These are phyloP conservation scores for Barbus barbus DNA, from an alignment of 2,113 vertebrate genomes.

Conservation along the genomic window DNA sequence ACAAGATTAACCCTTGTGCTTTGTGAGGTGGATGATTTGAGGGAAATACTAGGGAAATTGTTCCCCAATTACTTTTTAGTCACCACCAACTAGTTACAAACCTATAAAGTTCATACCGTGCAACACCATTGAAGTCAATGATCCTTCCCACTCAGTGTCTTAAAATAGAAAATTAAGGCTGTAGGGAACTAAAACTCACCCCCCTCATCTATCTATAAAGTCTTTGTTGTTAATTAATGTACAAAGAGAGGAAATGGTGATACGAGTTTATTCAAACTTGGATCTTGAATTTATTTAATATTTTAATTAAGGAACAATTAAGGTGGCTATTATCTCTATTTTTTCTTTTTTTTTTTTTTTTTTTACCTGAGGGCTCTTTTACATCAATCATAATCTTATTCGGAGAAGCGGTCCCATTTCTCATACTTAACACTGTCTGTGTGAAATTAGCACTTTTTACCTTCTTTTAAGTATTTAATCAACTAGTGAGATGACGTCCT, in stretches of 20 bases:
- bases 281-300: slow-evolving; percentile 55
- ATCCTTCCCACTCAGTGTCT: not conserved
- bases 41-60: not conserved
- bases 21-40: not conserved
- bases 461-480: slow-evolving; percentile 9
- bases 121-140: not conserved
- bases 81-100: not conserved
- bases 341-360: slow-evolving; percentile 52
- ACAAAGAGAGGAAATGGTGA: slow-evolving; percentile 26
- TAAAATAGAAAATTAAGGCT: slow-evolving; percentile 35
- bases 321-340: slow-evolving; percentile 70
- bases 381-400: slow-evolving; percentile 73
- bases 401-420: slow-evolving; percentile 66
- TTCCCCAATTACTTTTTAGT: not conserved
- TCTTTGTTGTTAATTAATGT: slow-evolving; percentile 42
- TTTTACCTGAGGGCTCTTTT: slow-evolving; percentile 61
- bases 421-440: slow-evolving; percentile 67
- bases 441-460: slow-evolving; percentile 60
- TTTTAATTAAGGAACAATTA: slow-evolving; percentile 63
- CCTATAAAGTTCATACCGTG: not conserved
- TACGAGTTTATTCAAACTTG: slow-evolving; percentile 47
- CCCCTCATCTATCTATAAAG: slow-evolving; percentile 3
- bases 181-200: too few relatives aligned
- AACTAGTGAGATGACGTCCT: slow-evolving; percentile 43
- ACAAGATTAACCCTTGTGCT: not conserved